These are phyloP conservation scores for Ceraclea dissimilis DNA, from an alignment of 2,888 invertebrate species.

Conservation along the genomic window DNA sequence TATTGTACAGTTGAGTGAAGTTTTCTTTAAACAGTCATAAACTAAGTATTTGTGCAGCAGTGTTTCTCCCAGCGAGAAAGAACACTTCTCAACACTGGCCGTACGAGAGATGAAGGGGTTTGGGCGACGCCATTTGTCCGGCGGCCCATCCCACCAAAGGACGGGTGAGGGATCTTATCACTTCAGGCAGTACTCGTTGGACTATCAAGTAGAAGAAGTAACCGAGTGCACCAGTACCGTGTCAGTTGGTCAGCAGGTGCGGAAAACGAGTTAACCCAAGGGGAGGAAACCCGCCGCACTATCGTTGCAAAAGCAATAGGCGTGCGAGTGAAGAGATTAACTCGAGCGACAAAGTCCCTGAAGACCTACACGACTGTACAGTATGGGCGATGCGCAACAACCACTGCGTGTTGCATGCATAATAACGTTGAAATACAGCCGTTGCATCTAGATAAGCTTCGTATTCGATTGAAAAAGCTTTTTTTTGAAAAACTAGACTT, in stretches of 20 bases:
- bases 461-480: no score
- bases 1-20: no score
- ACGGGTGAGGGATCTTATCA: constrained; percentile 4
- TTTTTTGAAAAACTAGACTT: no score
- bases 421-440: background rate
- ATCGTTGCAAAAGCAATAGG: constrained; percentile 5
- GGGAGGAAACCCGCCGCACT: constrained; percentile 9
- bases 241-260: background rate
- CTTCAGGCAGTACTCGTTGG: no score
- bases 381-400: background rate
- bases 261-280: constrained; percentile 19
- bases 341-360: background rate
- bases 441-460: no score
- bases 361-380: background rate
- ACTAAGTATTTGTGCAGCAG: background rate
- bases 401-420: background rate
- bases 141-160: constrained; percentile 14
- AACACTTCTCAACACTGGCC: constrained; percentile 8
- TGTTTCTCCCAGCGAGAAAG: background rate
- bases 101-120: constrained; percentile 15
- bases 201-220: no score
- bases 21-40: no score
- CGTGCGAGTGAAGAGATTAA: constrained; percentile 1
- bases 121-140: constrained; percentile 1
- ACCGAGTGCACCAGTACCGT: background rate